Base-by-base conservation (phyloP, 2,888 invertebrate species). In the Agrilus mali region DNA sequence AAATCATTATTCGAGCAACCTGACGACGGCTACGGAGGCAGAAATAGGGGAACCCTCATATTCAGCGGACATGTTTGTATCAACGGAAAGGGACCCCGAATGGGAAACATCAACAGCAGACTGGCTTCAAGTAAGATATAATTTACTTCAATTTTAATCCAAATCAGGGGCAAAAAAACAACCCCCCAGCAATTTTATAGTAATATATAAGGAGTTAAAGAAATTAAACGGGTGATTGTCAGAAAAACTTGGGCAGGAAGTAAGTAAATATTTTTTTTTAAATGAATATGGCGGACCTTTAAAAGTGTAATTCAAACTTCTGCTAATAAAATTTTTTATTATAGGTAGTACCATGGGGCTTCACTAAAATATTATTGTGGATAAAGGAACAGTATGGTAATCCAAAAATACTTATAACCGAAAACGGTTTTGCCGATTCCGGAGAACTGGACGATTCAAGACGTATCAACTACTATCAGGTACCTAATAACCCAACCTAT, bases 331-430 rank as follows among this genome's bases (percentile, higher is more conserved):
- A 33, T 33, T 3, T 33, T 33, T n/a, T 13, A 7, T 22, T 41
- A 12, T 17, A 37, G 14, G 39, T 71, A 47, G 72, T 73, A 2
- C 76, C 78, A 0, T 71, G 72, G 70, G 78, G 76, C 1, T 69
- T 81, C 46, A 58, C 64, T 45, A 73, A 74, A 47, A 45, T 77
- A 1, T 55, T 80, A 0, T 60, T 66, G 13, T 71, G 73, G 65
- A 66, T 61, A 20, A 59, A 50, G 40, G 45, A 53, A 0, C 48
- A 53, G 36, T 60, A 59, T 41, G 44, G 55, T 37, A 73, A 77
- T 56, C 73, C 75, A 1, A 53, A 66, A 20, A 60, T 77, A 4
- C 67, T 66, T 41, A 53, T 76, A 2, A 69, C 70, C 0, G 77
- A 73, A 51, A 75, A 74, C 41, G 75, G 75, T 1, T 68, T 67